These are phyloP conservation scores for Leptodactylus fuscus DNA, from an alignment of 2,113 vertebrate species.

Conservation along the genomic window DNA sequence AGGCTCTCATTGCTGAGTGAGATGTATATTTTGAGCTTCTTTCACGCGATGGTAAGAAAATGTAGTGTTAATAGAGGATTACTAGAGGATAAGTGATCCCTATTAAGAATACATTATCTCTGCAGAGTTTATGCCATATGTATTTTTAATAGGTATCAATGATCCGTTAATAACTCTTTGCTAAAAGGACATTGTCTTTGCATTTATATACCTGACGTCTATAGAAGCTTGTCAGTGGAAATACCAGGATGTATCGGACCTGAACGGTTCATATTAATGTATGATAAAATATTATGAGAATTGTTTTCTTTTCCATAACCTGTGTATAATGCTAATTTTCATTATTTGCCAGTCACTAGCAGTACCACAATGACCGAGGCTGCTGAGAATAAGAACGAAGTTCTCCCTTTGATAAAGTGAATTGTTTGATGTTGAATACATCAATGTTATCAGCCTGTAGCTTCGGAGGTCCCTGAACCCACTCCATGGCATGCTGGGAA, in stretches of 20 bases:
- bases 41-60: background rate
- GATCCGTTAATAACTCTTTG: background rate
- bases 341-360: background rate
- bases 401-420: conserved; percentile 16
- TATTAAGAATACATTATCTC: conserved; percentile 14
- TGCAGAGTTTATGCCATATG: background rate
- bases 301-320: background rate
- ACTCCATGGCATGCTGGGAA: conserved; percentile 5
- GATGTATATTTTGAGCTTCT: background rate
- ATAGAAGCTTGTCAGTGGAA: background rate
- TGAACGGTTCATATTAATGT: background rate
- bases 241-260: background rate
- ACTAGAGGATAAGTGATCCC: conserved; percentile 7
- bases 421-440: conserved; percentile 44
- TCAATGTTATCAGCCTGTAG: conserved; percentile 50
- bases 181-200: background rate
- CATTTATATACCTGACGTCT: background rate
- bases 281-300: background rate
- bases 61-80: background rate
- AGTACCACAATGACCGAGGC: background rate
- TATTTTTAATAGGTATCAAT: conserved; percentile 30
- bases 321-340: background rate
- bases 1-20: background rate
- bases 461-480: conserved; percentile 13
- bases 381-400: background rate